Conservation (phyloP, 2,113 vertebrate species). For the Orycteropus afer region DNA sequence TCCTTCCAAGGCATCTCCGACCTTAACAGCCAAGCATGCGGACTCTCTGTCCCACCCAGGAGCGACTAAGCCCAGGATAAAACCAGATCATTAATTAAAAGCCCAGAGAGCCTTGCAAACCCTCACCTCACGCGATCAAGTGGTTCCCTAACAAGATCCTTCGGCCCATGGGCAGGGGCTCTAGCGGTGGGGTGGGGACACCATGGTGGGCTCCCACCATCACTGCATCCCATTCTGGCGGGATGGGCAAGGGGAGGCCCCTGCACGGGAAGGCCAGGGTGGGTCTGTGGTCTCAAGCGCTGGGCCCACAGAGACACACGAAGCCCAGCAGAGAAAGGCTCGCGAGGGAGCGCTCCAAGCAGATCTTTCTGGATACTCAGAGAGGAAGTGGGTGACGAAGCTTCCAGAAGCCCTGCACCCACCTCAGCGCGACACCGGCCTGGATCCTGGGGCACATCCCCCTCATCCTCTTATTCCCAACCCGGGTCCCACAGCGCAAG, state of each 20-base stretch:
- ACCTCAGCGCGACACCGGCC: background rate
- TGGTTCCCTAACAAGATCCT: background rate
- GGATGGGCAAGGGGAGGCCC: rapidly evolving
- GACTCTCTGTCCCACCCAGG: background rate
- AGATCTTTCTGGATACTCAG: background rate
- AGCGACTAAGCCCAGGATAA: rapidly evolving
- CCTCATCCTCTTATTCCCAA: background rate
- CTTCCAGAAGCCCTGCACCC: background rate
- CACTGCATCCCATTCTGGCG: background rate
- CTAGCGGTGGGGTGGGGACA: rapidly evolving
- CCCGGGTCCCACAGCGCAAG: background rate
- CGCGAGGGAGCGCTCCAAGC: rapidly evolving
- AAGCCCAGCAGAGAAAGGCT: background rate
- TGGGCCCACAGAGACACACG: background rate
- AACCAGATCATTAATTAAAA: too few relatives aligned
- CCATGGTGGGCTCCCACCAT: too few relatives aligned
- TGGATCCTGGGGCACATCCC: too few relatives aligned
- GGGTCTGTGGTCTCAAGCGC: background rate
- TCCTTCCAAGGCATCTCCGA: background rate
- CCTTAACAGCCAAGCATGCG: background rate
- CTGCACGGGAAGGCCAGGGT: background rate
- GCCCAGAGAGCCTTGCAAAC: background rate
- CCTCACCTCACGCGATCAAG: background rate
- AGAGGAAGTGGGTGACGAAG: background rate
- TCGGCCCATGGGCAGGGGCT: background rate